phyloP scores from a whole-genome alignment of 2,888 invertebrate species.

The Diarsia rubi region DNA sequence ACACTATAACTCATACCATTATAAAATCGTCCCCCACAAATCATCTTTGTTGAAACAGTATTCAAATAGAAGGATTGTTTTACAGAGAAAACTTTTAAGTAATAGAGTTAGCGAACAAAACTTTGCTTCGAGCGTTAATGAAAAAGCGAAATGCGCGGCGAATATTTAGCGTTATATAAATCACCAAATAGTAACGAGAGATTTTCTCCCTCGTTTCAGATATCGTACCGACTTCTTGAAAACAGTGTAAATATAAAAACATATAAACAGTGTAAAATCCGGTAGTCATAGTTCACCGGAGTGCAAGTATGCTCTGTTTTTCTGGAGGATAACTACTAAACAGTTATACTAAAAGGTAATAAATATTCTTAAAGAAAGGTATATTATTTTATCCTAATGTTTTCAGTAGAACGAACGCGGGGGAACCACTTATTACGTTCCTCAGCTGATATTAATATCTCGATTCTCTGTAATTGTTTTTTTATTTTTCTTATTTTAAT shows the following conservation, averaged over 20 bases:
- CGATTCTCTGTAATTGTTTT: slow-evolving; percentile 36
- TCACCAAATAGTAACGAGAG: slow-evolving; percentile 69
- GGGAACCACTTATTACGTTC: slow-evolving; percentile 51
- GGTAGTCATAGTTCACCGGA: slow-evolving; percentile 80
- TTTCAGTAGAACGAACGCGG: slow-evolving; percentile 44
- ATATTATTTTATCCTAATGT: slow-evolving; percentile 51
- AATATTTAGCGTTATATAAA: slow-evolving; percentile 55
- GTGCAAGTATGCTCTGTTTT: slow-evolving; percentile 73
- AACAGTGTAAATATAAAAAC: slow-evolving; percentile 68
- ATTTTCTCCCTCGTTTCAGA: slow-evolving; percentile 85
- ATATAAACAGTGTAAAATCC: slow-evolving; percentile 57
- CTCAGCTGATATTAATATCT: slow-evolving; percentile 53
- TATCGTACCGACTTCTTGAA: slow-evolving; percentile 70
- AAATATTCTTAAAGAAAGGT: slow-evolving; percentile 36
- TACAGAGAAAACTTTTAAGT: slow-evolving; percentile 50
- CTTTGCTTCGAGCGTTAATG: slow-evolving; percentile 53
- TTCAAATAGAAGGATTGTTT: slow-evolving; percentile 66
- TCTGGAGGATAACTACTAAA: slow-evolving; percentile 73
- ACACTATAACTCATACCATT: slow-evolving; percentile 34
- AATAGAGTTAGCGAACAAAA: slow-evolving; percentile 51
- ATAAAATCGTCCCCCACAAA: slow-evolving; percentile 45
- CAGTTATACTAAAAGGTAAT: slow-evolving; percentile 81
- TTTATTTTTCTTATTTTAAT: slow-evolving; percentile 14
- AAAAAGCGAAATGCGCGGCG: slow-evolving; percentile 70
- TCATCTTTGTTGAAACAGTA: slow-evolving; percentile 56